phyloP scores from a whole-genome alignment of 2,888 invertebrate species.

The Lithophane ornitopus region DNA sequence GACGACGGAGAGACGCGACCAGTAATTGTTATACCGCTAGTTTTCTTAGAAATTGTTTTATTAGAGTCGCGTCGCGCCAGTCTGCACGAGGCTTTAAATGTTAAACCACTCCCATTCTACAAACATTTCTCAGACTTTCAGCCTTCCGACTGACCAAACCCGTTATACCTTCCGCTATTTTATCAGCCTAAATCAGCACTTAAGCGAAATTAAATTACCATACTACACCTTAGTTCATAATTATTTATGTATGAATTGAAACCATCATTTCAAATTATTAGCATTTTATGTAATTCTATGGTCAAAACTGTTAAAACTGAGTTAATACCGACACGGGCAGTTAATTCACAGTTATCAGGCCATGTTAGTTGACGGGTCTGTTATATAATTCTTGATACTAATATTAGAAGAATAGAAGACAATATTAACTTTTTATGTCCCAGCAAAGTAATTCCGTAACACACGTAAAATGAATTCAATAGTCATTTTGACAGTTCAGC shows the following conservation, averaged over 20 bases:
- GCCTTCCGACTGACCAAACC: background rate
- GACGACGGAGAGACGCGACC: too few species aligned
- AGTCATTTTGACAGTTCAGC: background rate
- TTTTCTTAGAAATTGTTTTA: too few species aligned
- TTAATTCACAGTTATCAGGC: background rate
- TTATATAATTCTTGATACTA: background rate
- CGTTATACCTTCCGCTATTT: background rate
- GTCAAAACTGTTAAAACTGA: background rate
- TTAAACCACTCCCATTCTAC: background rate
- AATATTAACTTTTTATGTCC: background rate
- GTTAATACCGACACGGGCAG: background rate
- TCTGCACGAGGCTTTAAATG: too few species aligned
- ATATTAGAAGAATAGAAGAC: background rate
- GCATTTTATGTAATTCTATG: slow-evolving; percentile 7
- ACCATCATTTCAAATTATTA: background rate
- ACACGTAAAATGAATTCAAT: background rate
- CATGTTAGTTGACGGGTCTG: background rate
- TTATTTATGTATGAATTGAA: background rate
- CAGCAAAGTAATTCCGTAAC: background rate
- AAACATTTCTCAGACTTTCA: background rate
- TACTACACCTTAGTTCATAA: background rate
- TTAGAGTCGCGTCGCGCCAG: too few species aligned
- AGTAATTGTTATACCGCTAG: too few species aligned
- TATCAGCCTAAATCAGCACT: background rate
- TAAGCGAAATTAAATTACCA: background rate